A percentile compares a stretch with the other conserved stretches of the same genome.
Conservation (phyloP, 2,113 vertebrate genomes). For the Laticauda laticaudata region DNA sequence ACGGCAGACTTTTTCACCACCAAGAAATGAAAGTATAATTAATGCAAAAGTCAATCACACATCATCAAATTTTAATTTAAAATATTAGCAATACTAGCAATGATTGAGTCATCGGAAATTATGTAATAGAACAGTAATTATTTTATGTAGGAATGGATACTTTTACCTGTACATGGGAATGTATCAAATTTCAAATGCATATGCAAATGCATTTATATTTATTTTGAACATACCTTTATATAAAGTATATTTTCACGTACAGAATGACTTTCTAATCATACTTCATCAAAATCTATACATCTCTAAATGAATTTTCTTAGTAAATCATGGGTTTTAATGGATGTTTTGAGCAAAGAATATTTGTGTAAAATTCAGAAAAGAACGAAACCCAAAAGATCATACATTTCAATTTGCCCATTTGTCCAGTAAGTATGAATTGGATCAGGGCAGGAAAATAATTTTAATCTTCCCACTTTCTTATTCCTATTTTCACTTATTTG, state of each 20-base stretch:
- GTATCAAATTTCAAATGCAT: background rate
- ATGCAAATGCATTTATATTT: background rate
- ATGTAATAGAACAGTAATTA: background rate
- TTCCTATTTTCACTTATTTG: background rate
- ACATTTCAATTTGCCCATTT: background rate
- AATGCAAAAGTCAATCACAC: background rate
- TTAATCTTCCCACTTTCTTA: background rate
- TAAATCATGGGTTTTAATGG: background rate
- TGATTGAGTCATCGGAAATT: background rate
- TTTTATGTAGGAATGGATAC: background rate
- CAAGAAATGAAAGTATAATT: background rate
- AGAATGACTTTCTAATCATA: background rate
- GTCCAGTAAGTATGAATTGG: background rate
- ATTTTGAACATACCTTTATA: background rate
- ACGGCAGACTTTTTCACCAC: background rate
- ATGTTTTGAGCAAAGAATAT: background rate
- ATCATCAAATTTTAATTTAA: background rate
- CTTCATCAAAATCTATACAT: too few relatives aligned
- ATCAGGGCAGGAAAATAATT: background rate
- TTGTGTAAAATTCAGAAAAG: background rate
- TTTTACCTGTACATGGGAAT: background rate
- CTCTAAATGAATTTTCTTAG: background rate
- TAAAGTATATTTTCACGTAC: background rate
- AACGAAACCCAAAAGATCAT: background rate
- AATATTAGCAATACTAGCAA: background rate